Conservation (phyloP, 2,888 invertebrate species). For the Drosophila heteroneura region DNA sequence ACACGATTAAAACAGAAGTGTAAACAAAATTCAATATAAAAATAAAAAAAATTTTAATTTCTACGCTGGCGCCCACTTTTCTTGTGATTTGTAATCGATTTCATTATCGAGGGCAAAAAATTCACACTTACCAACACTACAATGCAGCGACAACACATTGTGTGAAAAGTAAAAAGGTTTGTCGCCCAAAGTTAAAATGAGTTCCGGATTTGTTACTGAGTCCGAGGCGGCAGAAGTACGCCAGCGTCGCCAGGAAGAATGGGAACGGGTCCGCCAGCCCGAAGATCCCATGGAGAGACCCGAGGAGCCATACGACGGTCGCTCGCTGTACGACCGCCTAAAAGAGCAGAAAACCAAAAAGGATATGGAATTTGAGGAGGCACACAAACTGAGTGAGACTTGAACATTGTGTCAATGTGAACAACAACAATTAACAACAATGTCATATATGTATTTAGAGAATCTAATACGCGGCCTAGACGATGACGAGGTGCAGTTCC, state of each 20-base stretch:
- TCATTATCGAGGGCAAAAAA: conserved; percentile 3
- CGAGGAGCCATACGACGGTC: conserved; percentile 92
- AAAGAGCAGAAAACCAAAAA: conserved; percentile 96
- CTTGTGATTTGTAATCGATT: conserved; percentile 21
- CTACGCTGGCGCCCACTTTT: not conserved
- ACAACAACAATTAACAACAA: not conserved
- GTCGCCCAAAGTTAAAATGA: conserved; percentile 87
- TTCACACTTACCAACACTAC: conserved; percentile 30
- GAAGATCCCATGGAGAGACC: conserved; percentile 96
- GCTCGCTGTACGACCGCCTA: conserved; percentile 96
- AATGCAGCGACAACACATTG: conserved; percentile 47
- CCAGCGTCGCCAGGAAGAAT: conserved; percentile 95
- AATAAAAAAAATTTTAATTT: not conserved
- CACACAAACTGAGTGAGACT: conserved; percentile 95
- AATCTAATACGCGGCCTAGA: conserved; percentile 96
- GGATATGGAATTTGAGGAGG: conserved; percentile 97
- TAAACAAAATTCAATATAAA: not conserved
- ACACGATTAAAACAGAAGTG: not conserved
- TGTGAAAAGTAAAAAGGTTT: conserved; percentile 7
- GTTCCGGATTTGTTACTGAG: conserved; percentile 96
- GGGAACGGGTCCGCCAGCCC: conserved; percentile 96
- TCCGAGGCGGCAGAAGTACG: conserved; percentile 93
- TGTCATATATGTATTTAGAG: conserved; percentile 86
- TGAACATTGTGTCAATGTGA: not conserved
- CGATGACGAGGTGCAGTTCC: conserved; percentile 97